Conservation (phyloP, 2,888 invertebrate genomes). For the Hirtodrosophila cameraria region DNA sequence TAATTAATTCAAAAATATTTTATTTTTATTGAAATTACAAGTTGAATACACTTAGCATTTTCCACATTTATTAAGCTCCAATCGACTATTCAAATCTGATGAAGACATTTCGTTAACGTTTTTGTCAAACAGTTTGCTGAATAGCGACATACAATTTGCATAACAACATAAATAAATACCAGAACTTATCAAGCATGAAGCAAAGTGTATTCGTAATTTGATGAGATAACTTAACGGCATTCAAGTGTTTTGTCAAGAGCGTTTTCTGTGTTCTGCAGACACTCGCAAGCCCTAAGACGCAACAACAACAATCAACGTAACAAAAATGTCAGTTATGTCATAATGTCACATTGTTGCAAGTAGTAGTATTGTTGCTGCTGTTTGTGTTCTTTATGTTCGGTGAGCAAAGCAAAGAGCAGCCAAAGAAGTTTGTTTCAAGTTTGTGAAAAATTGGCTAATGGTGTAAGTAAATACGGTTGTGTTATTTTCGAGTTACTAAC, state of each 20-base stretch:
- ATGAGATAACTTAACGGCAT: slow-evolving; percentile 38
- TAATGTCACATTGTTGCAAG: slow-evolving; percentile 58
- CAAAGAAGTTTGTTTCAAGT: not conserved
- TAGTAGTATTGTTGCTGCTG: slow-evolving; percentile 13
- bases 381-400: slow-evolving; percentile 12
- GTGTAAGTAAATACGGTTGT: too few species aligned
- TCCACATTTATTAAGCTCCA: not conserved
- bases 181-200: slow-evolving; percentile 2
- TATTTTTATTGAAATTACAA: not conserved
- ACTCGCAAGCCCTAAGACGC: slow-evolving; percentile 17
- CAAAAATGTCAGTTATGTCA: slow-evolving; percentile 53
- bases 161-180: not conserved
- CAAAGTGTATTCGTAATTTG: slow-evolving; percentile 36
- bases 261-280: slow-evolving; percentile 36
- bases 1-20: not conserved
- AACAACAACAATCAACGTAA: slow-evolving; percentile 25
- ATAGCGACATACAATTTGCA: not conserved
- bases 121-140: not conserved
- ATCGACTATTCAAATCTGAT: not conserved
- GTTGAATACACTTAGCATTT: not conserved
- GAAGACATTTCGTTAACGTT: not conserved
- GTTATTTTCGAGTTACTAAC: too few species aligned
- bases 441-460: too few species aligned
- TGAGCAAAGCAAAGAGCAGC: slow-evolving; percentile 16
- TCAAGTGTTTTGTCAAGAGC: slow-evolving; percentile 11